Percentiles rank a stretch among this genome's conserved stretches.
Conservation (phyloP, 2,888 invertebrate species). For the Dryomyza anilis region DNA sequence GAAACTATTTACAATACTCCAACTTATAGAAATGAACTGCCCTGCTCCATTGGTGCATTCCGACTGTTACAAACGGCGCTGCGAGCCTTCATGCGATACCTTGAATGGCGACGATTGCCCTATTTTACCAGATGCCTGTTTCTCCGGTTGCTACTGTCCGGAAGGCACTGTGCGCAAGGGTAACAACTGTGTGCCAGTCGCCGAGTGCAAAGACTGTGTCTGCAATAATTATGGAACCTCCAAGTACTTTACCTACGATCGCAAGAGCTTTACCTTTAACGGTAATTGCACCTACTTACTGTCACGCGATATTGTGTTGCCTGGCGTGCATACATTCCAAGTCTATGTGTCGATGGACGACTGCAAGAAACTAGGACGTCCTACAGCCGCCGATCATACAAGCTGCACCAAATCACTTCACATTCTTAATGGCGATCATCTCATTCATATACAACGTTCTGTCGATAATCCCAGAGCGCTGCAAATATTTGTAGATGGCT, state of each 20-base stretch:
- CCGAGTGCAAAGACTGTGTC: constrained; percentile 77
- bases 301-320: constrained; percentile 68
- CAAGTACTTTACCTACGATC: constrained; percentile 83
- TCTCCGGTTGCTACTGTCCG: constrained; percentile 85
- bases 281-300: constrained; percentile 86
- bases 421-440: constrained; percentile 69
- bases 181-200: constrained; percentile 71
- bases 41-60: constrained; percentile 77
- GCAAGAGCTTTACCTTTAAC: constrained; percentile 76
- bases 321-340: constrained; percentile 61
- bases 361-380: constrained; percentile 64
- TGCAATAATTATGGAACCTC: constrained; percentile 80
- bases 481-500: constrained; percentile 56
- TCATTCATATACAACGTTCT: constrained; percentile 64
- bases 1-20: not conserved
- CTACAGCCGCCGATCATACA: constrained; percentile 43
- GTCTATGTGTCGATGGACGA: constrained; percentile 75
- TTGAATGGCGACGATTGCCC: constrained; percentile 68
- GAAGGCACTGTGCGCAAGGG: constrained; percentile 73
- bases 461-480: constrained; percentile 54
- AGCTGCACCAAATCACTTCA: constrained; percentile 74
- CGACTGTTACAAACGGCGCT: constrained; percentile 79
- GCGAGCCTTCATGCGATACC: constrained; percentile 78
- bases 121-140: constrained; percentile 70
- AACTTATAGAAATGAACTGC: constrained; percentile 70